Conservation (phyloP, 1,140 invertebrate genomes). For the Drosophila littoralis region DNA sequence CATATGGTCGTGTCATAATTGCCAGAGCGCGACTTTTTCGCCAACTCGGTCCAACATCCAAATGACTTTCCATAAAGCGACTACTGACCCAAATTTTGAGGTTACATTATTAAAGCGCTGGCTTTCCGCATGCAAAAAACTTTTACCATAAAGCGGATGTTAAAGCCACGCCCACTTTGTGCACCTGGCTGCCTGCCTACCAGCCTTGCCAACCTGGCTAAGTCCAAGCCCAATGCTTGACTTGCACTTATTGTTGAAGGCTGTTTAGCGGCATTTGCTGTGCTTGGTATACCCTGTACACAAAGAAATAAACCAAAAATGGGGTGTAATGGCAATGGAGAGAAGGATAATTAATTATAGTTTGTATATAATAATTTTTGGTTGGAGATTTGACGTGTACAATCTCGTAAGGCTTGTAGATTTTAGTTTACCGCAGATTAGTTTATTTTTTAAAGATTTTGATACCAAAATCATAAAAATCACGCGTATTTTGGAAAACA, state of each 20-base stretch:
- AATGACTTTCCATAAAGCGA: conserved; percentile 73
- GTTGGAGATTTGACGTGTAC: too few relatives aligned
- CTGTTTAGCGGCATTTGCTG: conserved; percentile 37
- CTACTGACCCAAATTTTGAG: conserved; percentile 56
- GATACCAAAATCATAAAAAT: too few relatives aligned
- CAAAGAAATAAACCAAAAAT: neutral
- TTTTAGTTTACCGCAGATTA: too few relatives aligned
- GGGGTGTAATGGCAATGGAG: neutral
- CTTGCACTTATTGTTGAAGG: conserved; percentile 49
- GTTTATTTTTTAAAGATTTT: too few relatives aligned
- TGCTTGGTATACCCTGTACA: conserved; percentile 7
- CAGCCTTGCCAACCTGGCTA: conserved; percentile 10
- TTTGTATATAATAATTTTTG: too few relatives aligned
- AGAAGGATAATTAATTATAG: too few relatives aligned
- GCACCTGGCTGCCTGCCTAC: conserved; percentile 29
- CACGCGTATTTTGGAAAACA: too few relatives aligned
- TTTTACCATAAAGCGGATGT: conserved; percentile 52
- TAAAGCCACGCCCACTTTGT: conserved; percentile 47
- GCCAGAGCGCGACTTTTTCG: conserved; percentile 50
- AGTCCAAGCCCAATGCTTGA: conserved; percentile 44
- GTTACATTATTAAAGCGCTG: conserved; percentile 57
- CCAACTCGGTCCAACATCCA: conserved; percentile 34
- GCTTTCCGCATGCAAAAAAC: conserved; percentile 40
- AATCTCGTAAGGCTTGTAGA: too few relatives aligned
- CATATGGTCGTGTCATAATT: conserved; percentile 78